Base-by-base conservation (phyloP, 2,888 invertebrate genomes). In the Drosophila cognata region DNA sequence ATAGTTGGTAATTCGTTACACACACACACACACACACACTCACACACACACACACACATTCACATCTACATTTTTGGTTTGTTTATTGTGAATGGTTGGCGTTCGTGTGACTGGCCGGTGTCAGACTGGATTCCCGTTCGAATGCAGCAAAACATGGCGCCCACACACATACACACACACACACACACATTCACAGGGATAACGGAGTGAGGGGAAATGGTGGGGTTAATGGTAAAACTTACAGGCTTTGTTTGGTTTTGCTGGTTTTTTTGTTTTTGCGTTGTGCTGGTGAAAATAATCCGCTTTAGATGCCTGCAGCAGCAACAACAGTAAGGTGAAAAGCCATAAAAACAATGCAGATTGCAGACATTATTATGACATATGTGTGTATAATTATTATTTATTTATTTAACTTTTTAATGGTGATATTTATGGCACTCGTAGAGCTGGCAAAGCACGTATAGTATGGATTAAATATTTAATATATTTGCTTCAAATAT, bases 291-390 rank as follows among this genome's bases (percentile, higher is more conserved):
- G 77, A 73, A 66, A 67, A 74, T 84, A 85, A 85, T 85, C 85
- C 89, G 89, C 82, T 84, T 89, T 87, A 62, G 72, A 74, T 68
- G 74, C 74, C 73, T 65, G 59, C 64, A 65, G 52, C 71, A 67
- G 55, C 61, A 75, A 51, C 55, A 71, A 63, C 46, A 71, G 55
- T 28, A 53, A 58, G 41, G 63, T 65, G 46, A 65, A 63, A 33
- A 28, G 59, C 68, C 56, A 56, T 46, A n/a, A 64, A 70, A 62
- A 63, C 52, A 61, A 58, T 74, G 79, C 74, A 71, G 70, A 53
- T 56, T 51, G 50, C 41, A 28, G 41, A 46, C 73, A 77, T 70
- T 66, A 53, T 71, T 64, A 65, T 55, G 62, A 48, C 65, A 36
- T 48, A 33, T 41, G 53, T 65, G 43, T 65, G 33, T 53, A 33